Conservation (phyloP, 1,140 invertebrate species). For the Brachionus rotundiformis region DNA sequence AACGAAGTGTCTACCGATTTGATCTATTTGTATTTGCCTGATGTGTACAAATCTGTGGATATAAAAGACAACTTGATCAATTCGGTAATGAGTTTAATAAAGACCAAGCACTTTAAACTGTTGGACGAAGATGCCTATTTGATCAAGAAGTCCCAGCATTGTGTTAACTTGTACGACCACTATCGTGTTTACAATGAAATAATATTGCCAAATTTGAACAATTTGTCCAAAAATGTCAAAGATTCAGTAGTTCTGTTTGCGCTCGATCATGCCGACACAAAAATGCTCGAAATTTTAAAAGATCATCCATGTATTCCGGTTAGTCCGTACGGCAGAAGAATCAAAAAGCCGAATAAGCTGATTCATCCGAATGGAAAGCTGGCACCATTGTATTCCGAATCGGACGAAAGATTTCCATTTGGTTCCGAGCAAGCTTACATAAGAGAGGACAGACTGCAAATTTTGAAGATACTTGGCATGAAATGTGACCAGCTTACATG, state of each 20-base stretch:
- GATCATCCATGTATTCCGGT: constrained; percentile 50
- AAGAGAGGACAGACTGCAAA: constrained; percentile 29
- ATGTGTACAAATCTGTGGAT: constrained; percentile 33
- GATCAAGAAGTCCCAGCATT: neutral
- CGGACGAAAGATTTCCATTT: constrained; percentile 45
- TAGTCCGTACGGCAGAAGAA: constrained; percentile 16
- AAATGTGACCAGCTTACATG: constrained; percentile 41
- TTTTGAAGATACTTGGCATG: constrained; percentile 50
- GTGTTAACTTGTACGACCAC: constrained; percentile 28
- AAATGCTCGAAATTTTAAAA: constrained; percentile 49
- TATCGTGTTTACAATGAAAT: constrained; percentile 52
- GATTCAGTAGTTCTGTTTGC: constrained; percentile 50
- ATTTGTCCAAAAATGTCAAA: constrained; percentile 43
- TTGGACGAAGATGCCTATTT: constrained; percentile 48
- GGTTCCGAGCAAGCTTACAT: constrained; percentile 35
- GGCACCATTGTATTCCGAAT: constrained; percentile 18
- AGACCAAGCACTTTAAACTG: constrained; percentile 26
- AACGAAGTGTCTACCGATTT: neutral
- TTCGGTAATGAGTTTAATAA: constrained; percentile 29
- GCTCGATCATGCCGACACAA: constrained; percentile 47
- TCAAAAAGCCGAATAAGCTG: constrained; percentile 48
- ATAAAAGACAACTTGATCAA: constrained; percentile 48
- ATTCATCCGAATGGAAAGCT: constrained; percentile 49
- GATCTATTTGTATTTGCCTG: constrained; percentile 33
- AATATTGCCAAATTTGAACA: constrained; percentile 50